These are phyloP conservation scores for Drosophila phalerata DNA, from an alignment of 2,888 invertebrate genomes.

Conservation along the genomic window DNA sequence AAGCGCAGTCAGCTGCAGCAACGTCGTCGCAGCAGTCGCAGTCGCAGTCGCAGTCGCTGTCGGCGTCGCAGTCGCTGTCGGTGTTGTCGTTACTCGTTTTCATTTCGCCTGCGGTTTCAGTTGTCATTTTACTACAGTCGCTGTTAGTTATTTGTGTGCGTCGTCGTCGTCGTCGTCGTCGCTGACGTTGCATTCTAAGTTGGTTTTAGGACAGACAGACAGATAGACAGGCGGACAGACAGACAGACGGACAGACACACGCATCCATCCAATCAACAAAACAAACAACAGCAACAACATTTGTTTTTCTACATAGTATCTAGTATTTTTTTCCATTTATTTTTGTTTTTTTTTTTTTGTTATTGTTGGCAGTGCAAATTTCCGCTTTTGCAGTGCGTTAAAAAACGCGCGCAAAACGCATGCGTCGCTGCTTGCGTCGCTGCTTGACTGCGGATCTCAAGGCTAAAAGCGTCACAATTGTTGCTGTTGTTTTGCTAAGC, in stretches of 20 bases:
- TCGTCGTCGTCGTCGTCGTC: conserved; percentile 55
- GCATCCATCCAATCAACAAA: conserved; percentile 36
- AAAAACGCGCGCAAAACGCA: conserved; percentile 42
- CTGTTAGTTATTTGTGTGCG: conserved; percentile 80
- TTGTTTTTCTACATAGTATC: background rate
- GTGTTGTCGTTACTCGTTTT: conserved; percentile 71
- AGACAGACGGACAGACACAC: conserved; percentile 22
- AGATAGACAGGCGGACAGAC: too few relatives aligned
- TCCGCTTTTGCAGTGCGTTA: conserved; percentile 33
- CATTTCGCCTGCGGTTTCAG: conserved; percentile 78
- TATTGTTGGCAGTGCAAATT: conserved; percentile 8
- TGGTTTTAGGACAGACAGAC: conserved; percentile 39
- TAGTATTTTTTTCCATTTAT: too few relatives aligned
- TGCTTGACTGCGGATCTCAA: conserved; percentile 48
- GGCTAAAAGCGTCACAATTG: conserved; percentile 48
- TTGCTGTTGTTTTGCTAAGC: conserved; percentile 7
- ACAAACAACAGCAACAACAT: conserved; percentile 28
- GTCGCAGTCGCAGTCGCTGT: conserved; percentile 30
- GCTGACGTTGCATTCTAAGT: conserved; percentile 73
- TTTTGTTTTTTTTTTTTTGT: conserved; percentile 4
- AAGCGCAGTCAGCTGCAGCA: conserved; percentile 50
- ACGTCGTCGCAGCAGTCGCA: conserved; percentile 32
- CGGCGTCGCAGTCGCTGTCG: conserved; percentile 26
- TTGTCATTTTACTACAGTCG: conserved; percentile 80
- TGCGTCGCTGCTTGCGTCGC: conserved; percentile 35